phyloP scores from a whole-genome alignment of 2,888 invertebrate species.

The Minunthozetes semirufus region DNA sequence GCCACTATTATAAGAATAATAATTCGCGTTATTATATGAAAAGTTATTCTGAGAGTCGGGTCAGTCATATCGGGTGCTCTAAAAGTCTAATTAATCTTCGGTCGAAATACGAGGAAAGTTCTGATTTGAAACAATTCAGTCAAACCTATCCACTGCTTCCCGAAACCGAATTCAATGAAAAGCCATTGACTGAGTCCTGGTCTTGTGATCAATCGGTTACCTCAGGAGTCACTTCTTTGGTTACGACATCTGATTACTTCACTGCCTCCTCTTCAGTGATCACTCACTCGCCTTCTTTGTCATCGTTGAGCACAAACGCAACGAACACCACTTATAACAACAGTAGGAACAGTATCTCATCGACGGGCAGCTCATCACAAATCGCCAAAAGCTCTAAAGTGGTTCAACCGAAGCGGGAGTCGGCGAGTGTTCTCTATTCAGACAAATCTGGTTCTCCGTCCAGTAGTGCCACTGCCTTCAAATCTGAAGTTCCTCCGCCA shows the following conservation, averaged over 20 bases:
- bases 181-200: conserved; percentile 25
- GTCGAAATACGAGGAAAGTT: conserved; percentile 23
- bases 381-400: conserved; percentile 33
- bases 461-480: not conserved
- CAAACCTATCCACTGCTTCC: conserved; percentile 28
- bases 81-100: conserved; percentile 25
- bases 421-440: conserved; percentile 11
- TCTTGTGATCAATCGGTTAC: conserved; percentile 25
- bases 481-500: conserved; percentile 19
- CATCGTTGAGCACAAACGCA: conserved; percentile 25
- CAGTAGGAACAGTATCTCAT: conserved; percentile 30
- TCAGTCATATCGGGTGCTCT: conserved; percentile 20
- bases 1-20: conserved; percentile 23
- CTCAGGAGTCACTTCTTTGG: conserved; percentile 23
- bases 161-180: conserved; percentile 10
- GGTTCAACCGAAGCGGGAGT: conserved; percentile 26
- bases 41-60: conserved; percentile 14
- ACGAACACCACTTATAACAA: conserved; percentile 25
- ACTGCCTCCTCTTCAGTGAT: conserved; percentile 30
- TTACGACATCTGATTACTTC: conserved; percentile 17
- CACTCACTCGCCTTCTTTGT: conserved; percentile 34
- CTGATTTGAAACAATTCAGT: conserved; percentile 29
- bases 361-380: conserved; percentile 31
- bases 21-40: not conserved
- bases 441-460: not conserved